A percentile compares a stretch with the other conserved stretches of the same genome.
Evolutionary conservation across 2,888 invertebrate genomes (phyloP).

Genomic region (Stratiomys singularior): DNA sequence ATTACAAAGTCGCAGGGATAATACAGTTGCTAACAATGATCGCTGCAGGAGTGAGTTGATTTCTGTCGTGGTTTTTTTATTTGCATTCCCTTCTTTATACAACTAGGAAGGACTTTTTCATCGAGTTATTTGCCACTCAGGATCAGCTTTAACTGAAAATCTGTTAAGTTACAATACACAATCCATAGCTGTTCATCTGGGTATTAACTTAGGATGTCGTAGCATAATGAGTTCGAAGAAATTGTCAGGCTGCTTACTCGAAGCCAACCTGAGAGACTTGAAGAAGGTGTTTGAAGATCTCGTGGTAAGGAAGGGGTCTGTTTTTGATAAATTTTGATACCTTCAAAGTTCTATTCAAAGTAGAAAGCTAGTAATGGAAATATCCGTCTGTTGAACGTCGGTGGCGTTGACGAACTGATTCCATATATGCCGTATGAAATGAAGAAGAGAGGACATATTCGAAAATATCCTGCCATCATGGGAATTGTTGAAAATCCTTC

Average conservation of each 20-base stretch:
- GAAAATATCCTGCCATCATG: slow-evolving; percentile 44
- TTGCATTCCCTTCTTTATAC: too few species aligned
- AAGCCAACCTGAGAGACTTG: background rate
- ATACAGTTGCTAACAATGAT: slow-evolving; percentile 57
- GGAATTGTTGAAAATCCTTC: slow-evolving; percentile 45
- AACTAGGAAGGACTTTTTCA: slow-evolving; percentile 61
- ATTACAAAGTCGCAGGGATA: too few species aligned
- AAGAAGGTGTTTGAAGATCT: background rate
- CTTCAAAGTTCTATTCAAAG: background rate
- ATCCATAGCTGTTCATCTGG: background rate
- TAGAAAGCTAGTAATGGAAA: slow-evolving; percentile 4
- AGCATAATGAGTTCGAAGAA: slow-evolving; percentile 5
- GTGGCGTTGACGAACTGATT: slow-evolving; percentile 19
- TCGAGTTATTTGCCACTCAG: slow-evolving; percentile 64
- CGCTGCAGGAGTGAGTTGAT: slow-evolving; percentile 55
- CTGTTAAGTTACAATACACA: background rate
- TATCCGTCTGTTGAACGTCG: slow-evolving; percentile 14
- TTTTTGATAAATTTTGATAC: background rate
- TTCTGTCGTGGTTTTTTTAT: too few species aligned
- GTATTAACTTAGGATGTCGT: slow-evolving; percentile 25
- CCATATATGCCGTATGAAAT: background rate
- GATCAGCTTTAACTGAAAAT: slow-evolving; percentile 57
- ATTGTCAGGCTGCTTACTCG: slow-evolving; percentile 11
- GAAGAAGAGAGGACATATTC: slow-evolving; percentile 41
- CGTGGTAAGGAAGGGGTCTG: slow-evolving; percentile 1